These are phyloP conservation scores for Trachymyrmex cornetzi DNA, from an alignment of 1,140 invertebrate species.

Conservation along the genomic window DNA sequence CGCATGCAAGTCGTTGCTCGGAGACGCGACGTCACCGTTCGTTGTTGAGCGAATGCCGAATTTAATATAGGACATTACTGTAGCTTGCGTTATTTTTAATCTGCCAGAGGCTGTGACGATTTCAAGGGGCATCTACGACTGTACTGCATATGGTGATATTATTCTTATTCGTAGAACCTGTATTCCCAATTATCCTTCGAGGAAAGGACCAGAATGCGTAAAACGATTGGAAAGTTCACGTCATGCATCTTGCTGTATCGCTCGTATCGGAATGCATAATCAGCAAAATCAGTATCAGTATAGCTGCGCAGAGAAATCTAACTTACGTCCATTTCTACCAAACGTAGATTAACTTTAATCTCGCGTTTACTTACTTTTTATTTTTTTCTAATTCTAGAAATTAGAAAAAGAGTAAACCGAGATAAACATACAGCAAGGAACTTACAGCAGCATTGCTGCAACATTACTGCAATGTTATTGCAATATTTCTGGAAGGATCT, in stretches of 20 bases:
- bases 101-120: slow-evolving; percentile 60
- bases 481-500: too few relatives aligned
- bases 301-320: background rate
- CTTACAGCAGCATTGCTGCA: too few relatives aligned
- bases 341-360: too few relatives aligned
- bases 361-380: too few relatives aligned
- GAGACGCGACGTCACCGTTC: background rate
- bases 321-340: too few relatives aligned
- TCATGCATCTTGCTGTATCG: background rate
- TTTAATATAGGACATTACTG: slow-evolving; percentile 33
- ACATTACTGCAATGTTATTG: too few relatives aligned
- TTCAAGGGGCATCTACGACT: slow-evolving; percentile 51
- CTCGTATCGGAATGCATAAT: background rate
- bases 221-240: background rate
- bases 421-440: too few relatives aligned
- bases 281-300: background rate
- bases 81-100: slow-evolving; percentile 59
- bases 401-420: too few relatives aligned
- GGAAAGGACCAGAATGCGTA: slow-evolving; percentile 3
- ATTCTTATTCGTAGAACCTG: slow-evolving; percentile 54
- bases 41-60: slow-evolving; percentile 14
- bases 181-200: slow-evolving; percentile 34
- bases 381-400: too few relatives aligned
- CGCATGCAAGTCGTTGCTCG: background rate
- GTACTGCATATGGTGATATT: slow-evolving; percentile 57